Conservation (phyloP, 2,888 invertebrate species). For the Dimorphilus gyrociliatus region DNA sequence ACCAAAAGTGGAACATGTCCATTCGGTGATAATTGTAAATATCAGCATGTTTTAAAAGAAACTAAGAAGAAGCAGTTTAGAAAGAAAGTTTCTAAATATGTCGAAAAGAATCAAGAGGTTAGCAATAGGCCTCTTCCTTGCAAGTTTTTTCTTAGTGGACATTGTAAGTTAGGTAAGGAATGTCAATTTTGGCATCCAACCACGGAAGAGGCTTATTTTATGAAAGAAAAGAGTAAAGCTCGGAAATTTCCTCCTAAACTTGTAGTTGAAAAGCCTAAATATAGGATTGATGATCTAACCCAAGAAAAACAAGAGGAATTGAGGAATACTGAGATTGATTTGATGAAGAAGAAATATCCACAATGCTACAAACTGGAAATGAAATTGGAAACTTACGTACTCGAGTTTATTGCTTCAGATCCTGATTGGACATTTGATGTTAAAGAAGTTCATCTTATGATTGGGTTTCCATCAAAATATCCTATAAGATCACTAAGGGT, state of each 20-base stretch:
- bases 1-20: conserved; percentile 14
- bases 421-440: conserved; percentile 35
- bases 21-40: conserved; percentile 15
- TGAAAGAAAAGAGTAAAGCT: too few relatives aligned
- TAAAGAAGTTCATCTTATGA: conserved; percentile 16
- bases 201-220: not conserved
- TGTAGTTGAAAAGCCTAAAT: not conserved
- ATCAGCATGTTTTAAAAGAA: conserved; percentile 9
- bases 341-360: conserved; percentile 23
- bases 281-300: conserved; percentile 9
- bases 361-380: conserved; percentile 12
- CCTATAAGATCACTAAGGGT: conserved; percentile 13
- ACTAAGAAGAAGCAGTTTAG: not conserved
- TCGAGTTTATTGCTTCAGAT: conserved; percentile 22
- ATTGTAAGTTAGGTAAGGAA: conserved; percentile 14
- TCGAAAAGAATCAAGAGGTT: not conserved
- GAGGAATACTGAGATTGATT: conserved; percentile 18
- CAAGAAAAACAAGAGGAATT: conserved; percentile 13
- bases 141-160: conserved; percentile 13
- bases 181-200: conserved; percentile 16
- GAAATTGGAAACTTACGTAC: conserved; percentile 9
- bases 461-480: conserved; percentile 19
- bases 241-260: conserved; percentile 2
- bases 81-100: not conserved
- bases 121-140: conserved; percentile 7